Conservation (phyloP, 1,140 invertebrate species). For the Calycopis cecrops region DNA sequence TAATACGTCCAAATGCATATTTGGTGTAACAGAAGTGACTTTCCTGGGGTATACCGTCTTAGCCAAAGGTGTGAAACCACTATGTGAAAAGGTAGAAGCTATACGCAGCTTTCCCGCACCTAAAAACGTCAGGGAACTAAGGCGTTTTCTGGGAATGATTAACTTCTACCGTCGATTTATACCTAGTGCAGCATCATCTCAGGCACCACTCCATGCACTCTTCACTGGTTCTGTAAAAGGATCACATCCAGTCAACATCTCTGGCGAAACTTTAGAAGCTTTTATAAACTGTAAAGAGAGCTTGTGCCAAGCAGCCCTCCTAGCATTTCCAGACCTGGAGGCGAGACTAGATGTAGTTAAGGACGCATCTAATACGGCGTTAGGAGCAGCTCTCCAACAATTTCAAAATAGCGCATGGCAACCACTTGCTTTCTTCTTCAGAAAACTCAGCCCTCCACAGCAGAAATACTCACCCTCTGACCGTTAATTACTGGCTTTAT, state of each 20-base stretch:
- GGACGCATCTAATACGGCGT: too few relatives aligned
- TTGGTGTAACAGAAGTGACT: background rate
- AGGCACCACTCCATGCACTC: conserved; percentile 24
- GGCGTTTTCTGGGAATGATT: conserved; percentile 61
- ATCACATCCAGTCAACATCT: conserved; percentile 13
- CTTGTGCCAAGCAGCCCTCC: conserved; percentile 2
- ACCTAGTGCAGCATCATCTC: conserved; percentile 29
- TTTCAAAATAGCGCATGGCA: too few relatives aligned
- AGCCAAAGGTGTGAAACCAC: background rate
- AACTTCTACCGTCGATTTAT: conserved; percentile 52
- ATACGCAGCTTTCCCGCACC: conserved; percentile 37
- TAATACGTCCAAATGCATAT: conserved; percentile 15
- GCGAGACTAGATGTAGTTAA: conserved; percentile 16
- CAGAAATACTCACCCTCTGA: too few relatives aligned
- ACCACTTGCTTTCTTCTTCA: too few relatives aligned
- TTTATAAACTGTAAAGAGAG: too few relatives aligned
- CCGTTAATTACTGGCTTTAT: too few relatives aligned
- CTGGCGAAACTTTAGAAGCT: conserved; percentile 10
- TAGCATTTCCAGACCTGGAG: conserved; percentile 35
- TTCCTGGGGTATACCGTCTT: background rate
- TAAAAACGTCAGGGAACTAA: conserved; percentile 30
- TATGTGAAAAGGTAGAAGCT: conserved; percentile 7
- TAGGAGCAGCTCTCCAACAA: too few relatives aligned
- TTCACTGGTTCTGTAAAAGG: conserved; percentile 22
- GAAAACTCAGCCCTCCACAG: too few relatives aligned